Conservation (phyloP, 2,888 invertebrate species). For the Conistra vaccinii region DNA sequence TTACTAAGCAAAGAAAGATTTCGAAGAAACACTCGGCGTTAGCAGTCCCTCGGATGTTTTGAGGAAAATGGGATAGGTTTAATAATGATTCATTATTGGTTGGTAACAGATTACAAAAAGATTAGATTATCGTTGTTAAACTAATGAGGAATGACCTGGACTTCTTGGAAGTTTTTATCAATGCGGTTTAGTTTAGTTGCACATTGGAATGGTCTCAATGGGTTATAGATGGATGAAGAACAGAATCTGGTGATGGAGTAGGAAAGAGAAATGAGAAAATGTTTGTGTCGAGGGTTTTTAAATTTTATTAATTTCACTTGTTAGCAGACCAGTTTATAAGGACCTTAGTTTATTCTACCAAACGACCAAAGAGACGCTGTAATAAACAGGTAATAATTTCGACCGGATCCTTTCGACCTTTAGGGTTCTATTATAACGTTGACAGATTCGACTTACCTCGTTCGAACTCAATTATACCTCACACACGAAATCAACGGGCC, state of each 20-base stretch:
- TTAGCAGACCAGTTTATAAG: not conserved
- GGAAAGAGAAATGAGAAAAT: too few relatives aligned
- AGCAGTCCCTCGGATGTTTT: not conserved
- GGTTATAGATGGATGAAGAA: too few relatives aligned
- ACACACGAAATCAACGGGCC: conserved; percentile 61
- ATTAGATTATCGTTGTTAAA: not conserved
- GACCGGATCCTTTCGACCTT: conserved; percentile 20
- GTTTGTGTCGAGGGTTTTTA: too few relatives aligned
- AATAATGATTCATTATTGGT: not conserved
- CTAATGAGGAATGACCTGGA: not conserved
- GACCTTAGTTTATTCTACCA: not conserved
- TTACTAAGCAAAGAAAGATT: conserved; percentile 18
- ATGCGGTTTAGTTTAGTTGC: too few relatives aligned
- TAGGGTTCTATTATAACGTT: conserved; percentile 47
- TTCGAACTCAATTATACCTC: conserved; percentile 66
- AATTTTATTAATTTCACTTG: too few relatives aligned
- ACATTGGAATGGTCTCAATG: too few relatives aligned
- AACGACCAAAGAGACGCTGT: not conserved
- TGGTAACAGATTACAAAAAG: not conserved
- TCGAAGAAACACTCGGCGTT: conserved; percentile 2
- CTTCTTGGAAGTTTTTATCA: not conserved
- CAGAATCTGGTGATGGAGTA: too few relatives aligned
- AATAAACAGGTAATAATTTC: conserved; percentile 10
- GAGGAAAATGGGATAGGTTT: conserved; percentile 15
- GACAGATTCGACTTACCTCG: conserved; percentile 62